phyloP scores from a whole-genome alignment of 2,113 vertebrate species.

The Colinus virginianus region DNA sequence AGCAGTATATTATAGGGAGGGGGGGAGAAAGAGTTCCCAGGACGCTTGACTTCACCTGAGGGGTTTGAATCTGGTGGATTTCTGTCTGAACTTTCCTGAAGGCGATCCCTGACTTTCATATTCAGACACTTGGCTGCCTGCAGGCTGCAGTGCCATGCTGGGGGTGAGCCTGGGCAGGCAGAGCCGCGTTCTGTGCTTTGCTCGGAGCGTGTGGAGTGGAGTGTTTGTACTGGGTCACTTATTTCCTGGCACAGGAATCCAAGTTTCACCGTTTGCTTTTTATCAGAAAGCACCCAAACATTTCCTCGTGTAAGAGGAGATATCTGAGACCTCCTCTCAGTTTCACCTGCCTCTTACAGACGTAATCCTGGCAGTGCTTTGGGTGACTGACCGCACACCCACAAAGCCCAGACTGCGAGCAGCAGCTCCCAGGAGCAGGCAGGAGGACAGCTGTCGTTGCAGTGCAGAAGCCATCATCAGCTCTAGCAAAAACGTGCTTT shows the following conservation, averaged over 20 bases:
- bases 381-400: background rate
- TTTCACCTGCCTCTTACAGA: background rate
- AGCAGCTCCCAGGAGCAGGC: background rate
- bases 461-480: background rate
- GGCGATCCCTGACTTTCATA: background rate
- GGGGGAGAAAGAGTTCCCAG: background rate
- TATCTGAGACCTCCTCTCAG: background rate
- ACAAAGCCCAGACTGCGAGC: background rate
- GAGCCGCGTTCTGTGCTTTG: background rate
- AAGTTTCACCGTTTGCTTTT: background rate
- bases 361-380: background rate
- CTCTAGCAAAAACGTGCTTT: background rate
- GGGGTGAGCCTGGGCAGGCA: background rate
- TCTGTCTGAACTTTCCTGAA: background rate
- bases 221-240: constrained; percentile 11
- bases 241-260: background rate
- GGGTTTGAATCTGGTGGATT: background rate
- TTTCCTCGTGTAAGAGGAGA: background rate
- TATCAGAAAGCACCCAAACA: background rate
- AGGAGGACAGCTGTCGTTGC: rapidly evolving
- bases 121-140: background rate
- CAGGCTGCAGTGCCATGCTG: background rate
- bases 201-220: background rate
- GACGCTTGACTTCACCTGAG: constrained; percentile 24
- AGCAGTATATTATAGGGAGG: background rate